These are phyloP conservation scores for Chloroclystis v-ata DNA, from an alignment of 2,888 invertebrate genomes.

Conservation along the genomic window DNA sequence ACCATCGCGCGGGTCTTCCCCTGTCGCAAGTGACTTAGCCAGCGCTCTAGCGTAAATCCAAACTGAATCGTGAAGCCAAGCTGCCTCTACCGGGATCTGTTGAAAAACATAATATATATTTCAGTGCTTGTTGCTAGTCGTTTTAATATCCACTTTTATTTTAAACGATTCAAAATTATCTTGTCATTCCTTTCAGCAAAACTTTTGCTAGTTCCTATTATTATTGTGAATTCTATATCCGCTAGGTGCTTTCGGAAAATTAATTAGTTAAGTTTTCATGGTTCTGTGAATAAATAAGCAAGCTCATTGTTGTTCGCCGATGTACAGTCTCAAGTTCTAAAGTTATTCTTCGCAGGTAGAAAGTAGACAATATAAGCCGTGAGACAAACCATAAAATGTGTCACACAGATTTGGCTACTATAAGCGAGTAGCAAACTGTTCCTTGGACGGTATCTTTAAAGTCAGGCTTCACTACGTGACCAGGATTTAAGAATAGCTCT, in stretches of 20 bases:
- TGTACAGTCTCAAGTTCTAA: neutral
- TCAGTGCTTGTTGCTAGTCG: too few species aligned
- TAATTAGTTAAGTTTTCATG: too few species aligned
- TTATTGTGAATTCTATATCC: too few species aligned
- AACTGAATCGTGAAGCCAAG: slow-evolving; percentile 95
- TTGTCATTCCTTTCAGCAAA: too few species aligned
- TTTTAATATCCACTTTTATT: too few species aligned
- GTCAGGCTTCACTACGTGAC: slow-evolving; percentile 29
- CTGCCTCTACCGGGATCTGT: slow-evolving; percentile 91
- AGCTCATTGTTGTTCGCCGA: neutral
- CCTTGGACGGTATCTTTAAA: slow-evolving; percentile 28
- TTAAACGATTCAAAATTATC: too few species aligned
- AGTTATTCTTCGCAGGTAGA: slow-evolving; percentile 10
- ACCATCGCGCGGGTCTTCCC: slow-evolving; percentile 86
- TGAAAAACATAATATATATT: neutral
- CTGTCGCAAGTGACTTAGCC: slow-evolving; percentile 82
- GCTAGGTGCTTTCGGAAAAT: too few species aligned
- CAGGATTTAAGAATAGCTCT: slow-evolving; percentile 22
- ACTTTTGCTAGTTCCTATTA: too few species aligned
- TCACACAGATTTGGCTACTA: slow-evolving; percentile 18
- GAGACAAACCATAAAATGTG: slow-evolving; percentile 20
- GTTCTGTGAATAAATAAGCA: too few species aligned
- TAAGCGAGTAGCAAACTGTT: slow-evolving; percentile 15
- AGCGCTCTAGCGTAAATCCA: slow-evolving; percentile 93
- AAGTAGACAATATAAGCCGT: slow-evolving; percentile 1